These are phyloP conservation scores for Magallana ariakensis DNA, from an alignment of 1,140 invertebrate genomes.

Conservation along the genomic window DNA sequence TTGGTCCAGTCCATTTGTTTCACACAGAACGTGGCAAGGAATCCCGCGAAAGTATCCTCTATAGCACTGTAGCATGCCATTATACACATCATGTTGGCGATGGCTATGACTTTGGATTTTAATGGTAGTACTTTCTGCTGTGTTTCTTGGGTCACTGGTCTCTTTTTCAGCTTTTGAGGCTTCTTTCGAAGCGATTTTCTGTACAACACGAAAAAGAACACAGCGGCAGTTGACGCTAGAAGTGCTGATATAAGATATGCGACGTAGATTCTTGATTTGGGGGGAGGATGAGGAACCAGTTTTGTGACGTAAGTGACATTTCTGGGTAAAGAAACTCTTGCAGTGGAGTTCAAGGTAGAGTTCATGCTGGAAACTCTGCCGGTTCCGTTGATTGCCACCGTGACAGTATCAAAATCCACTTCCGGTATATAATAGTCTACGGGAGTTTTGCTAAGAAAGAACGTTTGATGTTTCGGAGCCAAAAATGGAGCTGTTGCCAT, in stretches of 20 bases:
- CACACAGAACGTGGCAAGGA: slow-evolving; percentile 62
- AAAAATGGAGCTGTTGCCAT: slow-evolving; percentile 68
- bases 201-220: slow-evolving; percentile 59
- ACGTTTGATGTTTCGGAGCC: slow-evolving; percentile 38
- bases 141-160: neutral
- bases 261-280: slow-evolving; percentile 50
- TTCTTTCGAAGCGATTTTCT: neutral
- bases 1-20: slow-evolving; percentile 65
- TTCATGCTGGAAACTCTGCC: neutral
- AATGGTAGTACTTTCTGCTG: slow-evolving; percentile 45
- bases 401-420: neutral
- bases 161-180: slow-evolving; percentile 23
- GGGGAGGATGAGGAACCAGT: neutral
- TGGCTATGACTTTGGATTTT: slow-evolving; percentile 45
- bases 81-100: slow-evolving; percentile 55
- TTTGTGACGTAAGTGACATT: neutral
- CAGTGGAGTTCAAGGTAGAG: neutral
- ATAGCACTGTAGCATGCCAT: slow-evolving; percentile 59
- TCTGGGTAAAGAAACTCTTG: neutral
- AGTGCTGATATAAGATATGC: slow-evolving; percentile 58
- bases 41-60: slow-evolving; percentile 66
- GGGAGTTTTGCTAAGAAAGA: slow-evolving; percentile 21
- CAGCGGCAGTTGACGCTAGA: slow-evolving; percentile 50
- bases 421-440: slow-evolving; percentile 20
- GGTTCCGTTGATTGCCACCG: neutral